phyloP scores from a whole-genome alignment of 1,140 invertebrate genomes.

The Drosophila mauritiana region DNA sequence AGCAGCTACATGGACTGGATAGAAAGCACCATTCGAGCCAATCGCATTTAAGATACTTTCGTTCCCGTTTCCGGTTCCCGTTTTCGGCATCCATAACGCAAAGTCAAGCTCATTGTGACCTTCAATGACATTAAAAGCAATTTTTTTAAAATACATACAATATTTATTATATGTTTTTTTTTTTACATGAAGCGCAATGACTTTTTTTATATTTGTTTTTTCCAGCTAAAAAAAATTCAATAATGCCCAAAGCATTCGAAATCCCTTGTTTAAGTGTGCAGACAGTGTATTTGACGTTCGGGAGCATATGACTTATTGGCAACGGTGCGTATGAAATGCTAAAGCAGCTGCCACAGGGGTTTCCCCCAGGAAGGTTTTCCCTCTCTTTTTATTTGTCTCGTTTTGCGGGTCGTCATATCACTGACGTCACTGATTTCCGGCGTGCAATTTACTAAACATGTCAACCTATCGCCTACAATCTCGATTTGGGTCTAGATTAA shows the following conservation, averaged over 20 bases:
- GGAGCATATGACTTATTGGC: not conserved
- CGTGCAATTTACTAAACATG: slow-evolving; percentile 37
- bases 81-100: not conserved
- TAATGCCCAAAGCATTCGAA: not conserved
- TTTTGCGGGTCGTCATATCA: slow-evolving; percentile 22
- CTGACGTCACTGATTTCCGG: slow-evolving; percentile 50
- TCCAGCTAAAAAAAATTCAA: not conserved
- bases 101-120: not conserved
- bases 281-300: not conserved
- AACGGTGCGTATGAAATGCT: not conserved
- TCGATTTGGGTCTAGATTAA: slow-evolving; percentile 31
- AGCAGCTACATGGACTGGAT: slow-evolving; percentile 65
- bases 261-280: not conserved
- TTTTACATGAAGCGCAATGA: not conserved
- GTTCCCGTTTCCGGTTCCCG: too few relatives aligned
- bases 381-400: not conserved
- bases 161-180: not conserved
- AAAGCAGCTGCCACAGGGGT: not conserved
- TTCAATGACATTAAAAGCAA: not conserved
- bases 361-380: slow-evolving; percentile 17
- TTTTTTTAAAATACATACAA: slow-evolving; percentile 1
- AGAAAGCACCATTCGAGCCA: slow-evolving; percentile 43
- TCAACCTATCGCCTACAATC: slow-evolving; percentile 17
- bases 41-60: slow-evolving; percentile 17
- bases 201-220: not conserved